A percentile compares a stretch with the other conserved stretches of the same genome.
Conservation (phyloP, 2,797 vertebrate species). For the Delichon dasypus region DNA sequence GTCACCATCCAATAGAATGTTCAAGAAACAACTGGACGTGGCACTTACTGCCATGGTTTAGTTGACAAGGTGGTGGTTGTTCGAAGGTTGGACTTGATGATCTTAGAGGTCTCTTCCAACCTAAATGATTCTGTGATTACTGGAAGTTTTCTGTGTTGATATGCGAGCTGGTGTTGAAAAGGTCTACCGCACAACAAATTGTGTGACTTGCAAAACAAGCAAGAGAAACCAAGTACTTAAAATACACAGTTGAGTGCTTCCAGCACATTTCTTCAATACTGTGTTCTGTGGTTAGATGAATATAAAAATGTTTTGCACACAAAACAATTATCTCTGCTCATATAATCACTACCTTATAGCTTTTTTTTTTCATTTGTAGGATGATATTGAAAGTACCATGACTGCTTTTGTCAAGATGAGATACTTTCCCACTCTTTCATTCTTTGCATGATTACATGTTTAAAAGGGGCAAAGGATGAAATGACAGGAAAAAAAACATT, state of each 20-base stretch:
- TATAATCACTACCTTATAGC: not conserved
- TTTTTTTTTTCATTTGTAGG: not conserved
- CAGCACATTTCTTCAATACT: not conserved
- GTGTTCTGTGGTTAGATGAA: not conserved
- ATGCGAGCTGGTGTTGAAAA: not conserved
- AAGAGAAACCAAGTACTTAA: not conserved
- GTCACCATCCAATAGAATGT: not conserved
- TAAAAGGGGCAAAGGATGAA: not conserved
- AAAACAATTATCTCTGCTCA: not conserved
- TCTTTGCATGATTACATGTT: not conserved
- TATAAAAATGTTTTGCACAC: not conserved
- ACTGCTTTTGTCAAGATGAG: not conserved
- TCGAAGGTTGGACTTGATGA: not conserved
- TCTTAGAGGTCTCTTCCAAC: not conserved
- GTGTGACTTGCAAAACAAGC: not conserved
- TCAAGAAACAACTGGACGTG: not conserved
- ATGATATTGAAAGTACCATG: not conserved
- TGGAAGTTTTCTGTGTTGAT: not conserved
- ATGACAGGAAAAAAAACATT: not conserved
- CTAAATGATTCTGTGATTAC: not conserved
- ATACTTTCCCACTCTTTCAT: not conserved
- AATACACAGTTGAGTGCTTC: not conserved
- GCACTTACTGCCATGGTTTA: not conserved
- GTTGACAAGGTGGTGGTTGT: not conserved
- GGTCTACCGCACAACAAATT: not conserved